Percentiles rank a stretch among this genome's conserved stretches.
Evolutionary conservation across 2,888 invertebrate genomes (phyloP).

Genomic region (Drosophila pseudotakahashii): DNA sequence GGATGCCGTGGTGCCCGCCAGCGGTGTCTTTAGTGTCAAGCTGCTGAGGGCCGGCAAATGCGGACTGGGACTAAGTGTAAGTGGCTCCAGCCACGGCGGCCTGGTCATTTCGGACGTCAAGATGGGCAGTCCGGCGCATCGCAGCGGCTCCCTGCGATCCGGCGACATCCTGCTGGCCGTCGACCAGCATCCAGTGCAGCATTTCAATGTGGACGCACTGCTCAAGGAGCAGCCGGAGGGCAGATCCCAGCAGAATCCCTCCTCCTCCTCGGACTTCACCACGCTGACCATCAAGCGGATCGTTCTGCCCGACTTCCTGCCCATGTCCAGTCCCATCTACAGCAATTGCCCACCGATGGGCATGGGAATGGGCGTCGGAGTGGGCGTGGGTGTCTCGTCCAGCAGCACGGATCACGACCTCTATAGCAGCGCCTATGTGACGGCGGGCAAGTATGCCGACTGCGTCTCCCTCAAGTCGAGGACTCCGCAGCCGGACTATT

Average conservation of each 20-base stretch:
- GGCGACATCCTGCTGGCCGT: slow-evolving; percentile 95
- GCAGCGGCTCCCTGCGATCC: slow-evolving; percentile 93
- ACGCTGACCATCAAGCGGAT: slow-evolving; percentile 84
- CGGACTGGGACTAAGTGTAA: slow-evolving; percentile 95
- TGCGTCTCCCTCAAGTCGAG: slow-evolving; percentile 82
- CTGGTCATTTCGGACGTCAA: slow-evolving; percentile 95
- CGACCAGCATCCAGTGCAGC: slow-evolving; percentile 91
- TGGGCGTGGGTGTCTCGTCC: slow-evolving; percentile 11
- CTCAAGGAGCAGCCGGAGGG: slow-evolving; percentile 83
- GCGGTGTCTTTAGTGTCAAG: slow-evolving; percentile 95
- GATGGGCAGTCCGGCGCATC: slow-evolving; percentile 95
- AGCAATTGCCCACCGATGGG: slow-evolving; percentile 80
- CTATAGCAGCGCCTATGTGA: slow-evolving; percentile 80
- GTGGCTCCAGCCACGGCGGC: slow-evolving; percentile 87
- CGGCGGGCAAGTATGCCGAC: slow-evolving; percentile 75
- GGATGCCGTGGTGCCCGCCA: slow-evolving; percentile 94
- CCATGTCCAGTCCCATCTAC: slow-evolving; percentile 80
- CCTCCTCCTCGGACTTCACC: slow-evolving; percentile 71
- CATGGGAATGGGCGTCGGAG: slow-evolving; percentile 11
- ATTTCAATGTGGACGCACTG: slow-evolving; percentile 83
- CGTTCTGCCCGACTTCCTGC: slow-evolving; percentile 83
- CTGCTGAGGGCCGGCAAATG: slow-evolving; percentile 90
- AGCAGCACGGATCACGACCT: slow-evolving; percentile 77
- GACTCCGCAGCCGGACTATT: slow-evolving; percentile 84
- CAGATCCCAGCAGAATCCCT: slow-evolving; percentile 39